These are phyloP conservation scores for Salvelinus sp. DNA, from an alignment of 2,113 vertebrate species.

Conservation along the genomic window DNA sequence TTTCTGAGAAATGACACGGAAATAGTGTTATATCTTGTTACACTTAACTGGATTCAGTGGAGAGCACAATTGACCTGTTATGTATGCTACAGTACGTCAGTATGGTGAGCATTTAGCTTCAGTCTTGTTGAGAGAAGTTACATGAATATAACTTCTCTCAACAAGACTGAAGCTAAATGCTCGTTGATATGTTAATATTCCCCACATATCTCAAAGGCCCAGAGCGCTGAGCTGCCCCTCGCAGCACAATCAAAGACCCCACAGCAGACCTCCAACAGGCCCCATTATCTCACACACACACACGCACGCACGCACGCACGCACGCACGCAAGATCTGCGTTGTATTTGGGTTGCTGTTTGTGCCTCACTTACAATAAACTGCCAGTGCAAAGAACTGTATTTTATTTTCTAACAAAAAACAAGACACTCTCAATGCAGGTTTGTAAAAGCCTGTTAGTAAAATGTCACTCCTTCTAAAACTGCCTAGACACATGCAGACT, in stretches of 20 bases:
- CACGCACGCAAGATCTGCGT: not conserved
- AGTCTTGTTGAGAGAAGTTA: no score
- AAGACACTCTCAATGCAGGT: not conserved
- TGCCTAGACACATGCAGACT: not conserved
- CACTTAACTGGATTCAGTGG: conserved; percentile 52
- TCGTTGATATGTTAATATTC: no score
- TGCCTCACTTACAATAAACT: not conserved
- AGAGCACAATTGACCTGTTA: conserved; percentile 48
- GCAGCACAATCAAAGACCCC: not conserved
- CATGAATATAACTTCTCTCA: no score
- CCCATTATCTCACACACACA: conserved; percentile 1
- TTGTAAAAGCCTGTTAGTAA: not conserved
- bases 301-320: conserved; percentile 1
- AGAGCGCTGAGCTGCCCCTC: not conserved
- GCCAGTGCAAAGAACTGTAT: not conserved
- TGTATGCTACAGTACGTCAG: conserved; percentile 21
- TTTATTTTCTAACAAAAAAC: not conserved
- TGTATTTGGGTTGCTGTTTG: no score
- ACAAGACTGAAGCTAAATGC: not conserved
- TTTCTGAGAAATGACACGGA: conserved; percentile 58
- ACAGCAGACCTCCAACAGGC: not conserved
- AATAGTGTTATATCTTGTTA: conserved; percentile 41
- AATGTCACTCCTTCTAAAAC: not conserved
- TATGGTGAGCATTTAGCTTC: not conserved
- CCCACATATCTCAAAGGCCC: not conserved